Base-by-base conservation (phyloP, 2,888 invertebrate genomes). In the Eupithecia subfuscata region DNA sequence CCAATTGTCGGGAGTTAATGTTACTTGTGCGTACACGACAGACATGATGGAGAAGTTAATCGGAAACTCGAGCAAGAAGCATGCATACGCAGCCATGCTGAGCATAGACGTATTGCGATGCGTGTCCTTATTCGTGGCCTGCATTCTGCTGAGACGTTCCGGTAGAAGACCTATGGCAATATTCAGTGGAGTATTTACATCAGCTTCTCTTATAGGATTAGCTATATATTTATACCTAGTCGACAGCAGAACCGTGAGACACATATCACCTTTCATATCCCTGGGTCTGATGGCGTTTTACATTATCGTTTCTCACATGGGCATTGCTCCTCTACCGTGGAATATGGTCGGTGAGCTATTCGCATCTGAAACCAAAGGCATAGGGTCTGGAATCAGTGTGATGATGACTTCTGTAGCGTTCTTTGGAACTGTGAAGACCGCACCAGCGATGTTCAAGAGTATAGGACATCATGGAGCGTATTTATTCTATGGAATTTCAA, bases 321-420 rank as follows among this genome's bases (percentile, higher is more conserved):
- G 97, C 9, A 90, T 96, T 71, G 92, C 96, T 18, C 96, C 97
- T 0, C 84, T 97, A 70, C 97, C 97, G 0, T 97, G 97, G 96
- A 96, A 97, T 76, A 96, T 97, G 96, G 96, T 96, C 45, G 97
- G 97, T 0, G 97, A 97, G 89, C 89, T 97, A 9, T 97, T 97
- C 84, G 95, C 97, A 2, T 95, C 95, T 12, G 95, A 95, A 80
- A 95, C 95, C 4, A 95, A 96, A 76, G 97, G 96, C 0, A 84
- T 96, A n/a, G 97, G 97, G 6, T 96, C 97, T 11, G 97, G 97
- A 0, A 91, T 97, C 14, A 96, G 96, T 77, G 95, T 96, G 0
- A 96, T 96, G 88, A 96, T 96, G 86, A 96, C 96, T 0, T 97
- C 96, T 74, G 82, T 96, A n/a, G 95, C 96, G 52, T 96, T 96